These are phyloP conservation scores for Nebria salina DNA, from an alignment of 2,888 invertebrate species.

Conservation along the genomic window DNA sequence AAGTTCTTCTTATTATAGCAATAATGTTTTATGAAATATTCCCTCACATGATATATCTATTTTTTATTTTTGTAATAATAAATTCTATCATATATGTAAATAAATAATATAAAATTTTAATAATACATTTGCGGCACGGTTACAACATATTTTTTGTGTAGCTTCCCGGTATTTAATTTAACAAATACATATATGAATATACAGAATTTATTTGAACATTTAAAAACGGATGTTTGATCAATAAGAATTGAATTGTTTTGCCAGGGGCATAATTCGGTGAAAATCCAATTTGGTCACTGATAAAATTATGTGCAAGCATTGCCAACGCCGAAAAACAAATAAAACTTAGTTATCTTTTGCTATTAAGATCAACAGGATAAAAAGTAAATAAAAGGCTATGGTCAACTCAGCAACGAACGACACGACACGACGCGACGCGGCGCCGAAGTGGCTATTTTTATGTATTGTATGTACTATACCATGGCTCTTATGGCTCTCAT, in stretches of 20 bases:
- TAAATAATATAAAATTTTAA: background rate
- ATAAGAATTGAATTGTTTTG: background rate
- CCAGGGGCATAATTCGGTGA: background rate
- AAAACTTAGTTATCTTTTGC: conserved; percentile 19
- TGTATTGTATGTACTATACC: too few relatives aligned
- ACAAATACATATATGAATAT: background rate
- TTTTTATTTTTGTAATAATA: background rate
- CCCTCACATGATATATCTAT: too few relatives aligned
- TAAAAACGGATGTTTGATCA: background rate
- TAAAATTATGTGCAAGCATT: background rate
- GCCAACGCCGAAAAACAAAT: background rate
- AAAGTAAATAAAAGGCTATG: background rate
- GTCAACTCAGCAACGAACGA: background rate
- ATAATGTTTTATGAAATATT: background rate
- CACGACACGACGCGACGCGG: too few relatives aligned
- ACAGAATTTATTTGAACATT: background rate
- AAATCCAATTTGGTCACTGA: background rate
- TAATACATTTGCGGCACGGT: background rate
- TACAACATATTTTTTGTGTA: background rate
- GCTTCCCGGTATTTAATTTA: background rate
- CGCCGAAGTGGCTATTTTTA: too few relatives aligned
- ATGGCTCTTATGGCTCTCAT: too few relatives aligned
- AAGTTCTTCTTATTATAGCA: background rate
- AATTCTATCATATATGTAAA: background rate
- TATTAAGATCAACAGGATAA: conserved; percentile 19